phyloP scores from a whole-genome alignment of 2,888 invertebrate genomes.

The Perithous albicinctus region DNA sequence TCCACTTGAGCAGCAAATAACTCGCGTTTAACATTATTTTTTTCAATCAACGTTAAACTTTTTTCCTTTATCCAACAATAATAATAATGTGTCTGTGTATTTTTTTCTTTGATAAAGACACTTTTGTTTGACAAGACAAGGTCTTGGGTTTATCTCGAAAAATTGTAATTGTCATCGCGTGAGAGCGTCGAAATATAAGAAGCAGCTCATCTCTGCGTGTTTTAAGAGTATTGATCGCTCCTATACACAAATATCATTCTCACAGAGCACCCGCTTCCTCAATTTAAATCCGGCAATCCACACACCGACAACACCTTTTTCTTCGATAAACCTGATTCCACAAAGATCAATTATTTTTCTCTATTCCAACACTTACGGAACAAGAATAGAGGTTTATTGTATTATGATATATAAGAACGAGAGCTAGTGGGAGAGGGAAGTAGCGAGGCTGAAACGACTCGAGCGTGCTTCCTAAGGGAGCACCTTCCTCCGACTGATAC shows the following conservation, averaged over 20 bases:
- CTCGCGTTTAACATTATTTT: not conserved
- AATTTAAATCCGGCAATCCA: too few species aligned
- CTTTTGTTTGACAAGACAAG: not conserved
- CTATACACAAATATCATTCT: too few species aligned
- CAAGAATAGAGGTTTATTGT: not conserved
- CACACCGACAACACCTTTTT: too few species aligned
- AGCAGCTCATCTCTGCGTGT: too few species aligned
- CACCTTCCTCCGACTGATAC: conserved; percentile 63
- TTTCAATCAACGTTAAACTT: not conserved
- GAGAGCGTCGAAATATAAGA: too few species aligned
- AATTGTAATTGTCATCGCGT: too few species aligned
- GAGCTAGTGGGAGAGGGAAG: too few species aligned
- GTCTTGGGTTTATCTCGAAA: not conserved
- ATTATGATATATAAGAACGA: not conserved
- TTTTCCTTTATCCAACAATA: not conserved
- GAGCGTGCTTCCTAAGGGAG: conserved; percentile 68
- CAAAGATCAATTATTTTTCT: not conserved
- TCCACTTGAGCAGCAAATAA: not conserved
- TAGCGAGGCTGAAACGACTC: conserved; percentile 32
- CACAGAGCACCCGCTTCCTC: too few species aligned
- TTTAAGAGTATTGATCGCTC: too few species aligned
- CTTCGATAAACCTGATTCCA: not conserved
- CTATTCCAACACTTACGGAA: not conserved
- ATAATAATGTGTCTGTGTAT: too few species aligned
- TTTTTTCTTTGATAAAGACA: not conserved